Conservation (phyloP, 2,888 invertebrate genomes). For the Calameuta filiformis region DNA sequence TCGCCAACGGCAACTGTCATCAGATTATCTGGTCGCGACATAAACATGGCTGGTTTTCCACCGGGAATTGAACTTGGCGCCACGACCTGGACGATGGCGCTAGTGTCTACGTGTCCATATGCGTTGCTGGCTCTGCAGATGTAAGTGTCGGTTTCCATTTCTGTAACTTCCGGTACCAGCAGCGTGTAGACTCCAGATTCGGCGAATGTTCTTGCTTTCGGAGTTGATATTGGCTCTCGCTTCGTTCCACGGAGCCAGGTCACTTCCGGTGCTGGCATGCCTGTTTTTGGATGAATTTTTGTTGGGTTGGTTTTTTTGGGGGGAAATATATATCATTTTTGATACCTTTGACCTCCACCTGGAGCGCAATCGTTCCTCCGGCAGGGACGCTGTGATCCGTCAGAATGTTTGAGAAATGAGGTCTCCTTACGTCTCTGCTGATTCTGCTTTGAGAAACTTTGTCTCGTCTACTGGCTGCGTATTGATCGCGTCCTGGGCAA, state of each 20-base stretch:
- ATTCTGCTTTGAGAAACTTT: conserved; percentile 18
- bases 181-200: conserved; percentile 79
- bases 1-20: conserved; percentile 81
- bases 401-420: conserved; percentile 76
- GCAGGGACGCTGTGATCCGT: conserved; percentile 79
- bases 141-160: conserved; percentile 80
- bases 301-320: background rate
- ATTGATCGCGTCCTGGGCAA: conserved; percentile 31
- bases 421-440: conserved; percentile 69
- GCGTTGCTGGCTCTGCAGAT: conserved; percentile 81
- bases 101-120: conserved; percentile 79
- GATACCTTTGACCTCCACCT: conserved; percentile 80
- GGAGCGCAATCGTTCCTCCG: conserved; percentile 85
- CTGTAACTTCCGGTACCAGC: conserved; percentile 77
- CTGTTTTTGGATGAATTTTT: conserved; percentile 39
- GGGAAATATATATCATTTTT: background rate
- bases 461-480: conserved; percentile 31
- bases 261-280: conserved; percentile 73
- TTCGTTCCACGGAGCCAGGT: conserved; percentile 77
- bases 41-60: conserved; percentile 82
- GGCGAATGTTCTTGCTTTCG: conserved; percentile 76
- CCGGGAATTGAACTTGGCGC: conserved; percentile 71
- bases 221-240: conserved; percentile 69
- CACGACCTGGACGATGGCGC: conserved; percentile 78
- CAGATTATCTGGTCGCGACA: conserved; percentile 82